Evolutionary conservation across 1,140 invertebrate genomes (phyloP), one percentile per base, ranked within the genome.

Genomic region (Glossosoma conforme): DNA sequence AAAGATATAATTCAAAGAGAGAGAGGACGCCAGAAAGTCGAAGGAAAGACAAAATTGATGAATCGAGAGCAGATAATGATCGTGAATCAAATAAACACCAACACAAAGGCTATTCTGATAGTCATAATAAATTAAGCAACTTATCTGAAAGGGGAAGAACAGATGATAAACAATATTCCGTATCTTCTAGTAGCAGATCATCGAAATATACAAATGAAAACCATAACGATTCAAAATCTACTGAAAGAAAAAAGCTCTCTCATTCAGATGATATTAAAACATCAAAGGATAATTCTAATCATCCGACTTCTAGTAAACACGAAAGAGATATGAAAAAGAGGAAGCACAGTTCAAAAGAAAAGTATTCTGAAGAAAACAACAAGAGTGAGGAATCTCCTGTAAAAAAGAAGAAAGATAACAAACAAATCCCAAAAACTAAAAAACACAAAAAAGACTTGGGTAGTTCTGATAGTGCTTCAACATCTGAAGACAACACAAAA

Each of bases 401-500:
- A 48, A 11, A 40, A 28, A 49, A 44, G 17, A 20, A 15, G 5
- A 36, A 22, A 36, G 32, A 22, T 22, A 28, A 20, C 14, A 2
- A 6, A 28, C 6, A 28, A 28, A n/a, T 8, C 24, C 6, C 6
- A 28, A 19, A 18, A 41, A 14, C 14, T 36, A 32, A 30, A 15
- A 15, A 28, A 8, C 24, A 28, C 6, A 28, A n/a, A 28, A 36
- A 36, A 36, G 14, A 36, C 17, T 9, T 36, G 8, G 5, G 5
- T 36, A 14, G 14, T 36, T 13, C 11, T 36, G 33, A 20, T 25
- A 25, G 35, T 38, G 19, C 42, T 35, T 35, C 38, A 14, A 35
- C 48, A 2, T 30, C 42, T 18, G 41, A 51, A 10, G 37, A 40
- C 21, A 37, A 51, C 33, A 15, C 44, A 21, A 4, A 25, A 32